Base-by-base conservation (phyloP, 2,797 vertebrate species). In the Neosalanx taihuensis region DNA sequence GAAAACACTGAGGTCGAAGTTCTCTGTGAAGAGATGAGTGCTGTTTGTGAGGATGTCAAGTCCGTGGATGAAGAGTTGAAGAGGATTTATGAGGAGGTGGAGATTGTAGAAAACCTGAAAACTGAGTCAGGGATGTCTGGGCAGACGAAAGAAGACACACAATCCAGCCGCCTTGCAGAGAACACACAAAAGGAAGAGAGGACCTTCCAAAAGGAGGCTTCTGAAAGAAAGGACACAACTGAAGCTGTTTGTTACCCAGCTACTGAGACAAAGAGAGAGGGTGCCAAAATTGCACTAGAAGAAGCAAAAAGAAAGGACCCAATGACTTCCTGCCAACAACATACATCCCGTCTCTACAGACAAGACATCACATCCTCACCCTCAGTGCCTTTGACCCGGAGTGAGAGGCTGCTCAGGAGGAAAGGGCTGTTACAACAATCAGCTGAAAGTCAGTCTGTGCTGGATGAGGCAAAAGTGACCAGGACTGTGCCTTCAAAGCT, bases 201-300 rank as follows among this genome's bases (percentile, higher is more conserved):
- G 13, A 29, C 49, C 70, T 76, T 72, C 64, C 67, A 76, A 78
- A 65, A 76, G 80, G 29, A 51, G 12, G 30, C 4, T 12, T n/a
- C 1, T 3, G 51, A 65, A 26, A 31, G 29, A 37, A 30, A 71
- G 2, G 41, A 46, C 41, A 46, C 41, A 46, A 46, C 0, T 67
- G 29, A 26, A 70, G 56, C 61, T 61, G 20, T 23, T 33, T 49
- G 65, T 58, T 20, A 9, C 6, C 46, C 10, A 5, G 26, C 17
- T 41, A 58, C 18, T 26, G 69, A 56, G 10, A 35, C n/a, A 60
- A 33, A 64, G 46, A 10, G 41, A 58, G 33, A n/a, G 23, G 30
- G 49, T 33, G 31, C 62, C 29, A 31, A 2, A 6, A 57, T 13
- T 23, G 23, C 49, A 31, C 23, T 20, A 60, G 37, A 15, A 31